phyloP scores from a whole-genome alignment of 92 coral and sea anemone species.

The Paramuricea clavata region DNA sequence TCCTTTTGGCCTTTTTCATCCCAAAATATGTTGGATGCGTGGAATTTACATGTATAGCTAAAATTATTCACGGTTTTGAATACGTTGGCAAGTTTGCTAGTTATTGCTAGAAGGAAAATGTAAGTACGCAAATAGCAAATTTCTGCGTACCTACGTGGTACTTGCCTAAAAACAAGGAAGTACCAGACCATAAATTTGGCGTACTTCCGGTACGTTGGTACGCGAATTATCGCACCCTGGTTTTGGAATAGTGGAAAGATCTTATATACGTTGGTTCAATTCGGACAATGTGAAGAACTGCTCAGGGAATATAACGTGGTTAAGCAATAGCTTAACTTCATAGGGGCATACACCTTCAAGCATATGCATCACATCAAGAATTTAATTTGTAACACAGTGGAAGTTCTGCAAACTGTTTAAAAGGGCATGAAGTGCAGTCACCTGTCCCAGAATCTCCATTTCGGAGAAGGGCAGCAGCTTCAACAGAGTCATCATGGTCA shows the following conservation, averaged over 20 bases:
- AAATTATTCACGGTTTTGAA: too few species aligned
- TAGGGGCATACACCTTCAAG: constrained; percentile 25
- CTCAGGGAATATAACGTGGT: constrained; percentile 5
- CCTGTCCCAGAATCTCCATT: constrained; percentile 4
- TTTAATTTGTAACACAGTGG: constrained; percentile 22
- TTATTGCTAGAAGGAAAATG: too few species aligned
- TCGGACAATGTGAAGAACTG: neutral
- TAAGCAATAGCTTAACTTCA: constrained; percentile 21
- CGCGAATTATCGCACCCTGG: too few species aligned
- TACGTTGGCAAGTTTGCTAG: too few species aligned
- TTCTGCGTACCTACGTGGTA: too few species aligned
- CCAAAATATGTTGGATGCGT: too few species aligned
- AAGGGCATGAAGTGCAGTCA: neutral
- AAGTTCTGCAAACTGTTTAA: constrained; percentile 15
- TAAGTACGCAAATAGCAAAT: too few species aligned
- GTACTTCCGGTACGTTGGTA: too few species aligned
- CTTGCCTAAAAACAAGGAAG: too few species aligned
- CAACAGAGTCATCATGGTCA: neutral
- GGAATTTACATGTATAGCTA: too few species aligned
- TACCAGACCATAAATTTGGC: too few species aligned
- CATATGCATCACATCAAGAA: constrained; percentile 21
- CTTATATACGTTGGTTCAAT: constrained; percentile 16
- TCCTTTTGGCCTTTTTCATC: too few species aligned
- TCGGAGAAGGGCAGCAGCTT: neutral
- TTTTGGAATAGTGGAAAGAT: constrained; percentile 25